Conservation (phyloP, 2,113 vertebrate species). For the Campylomormyrus tamandua region DNA sequence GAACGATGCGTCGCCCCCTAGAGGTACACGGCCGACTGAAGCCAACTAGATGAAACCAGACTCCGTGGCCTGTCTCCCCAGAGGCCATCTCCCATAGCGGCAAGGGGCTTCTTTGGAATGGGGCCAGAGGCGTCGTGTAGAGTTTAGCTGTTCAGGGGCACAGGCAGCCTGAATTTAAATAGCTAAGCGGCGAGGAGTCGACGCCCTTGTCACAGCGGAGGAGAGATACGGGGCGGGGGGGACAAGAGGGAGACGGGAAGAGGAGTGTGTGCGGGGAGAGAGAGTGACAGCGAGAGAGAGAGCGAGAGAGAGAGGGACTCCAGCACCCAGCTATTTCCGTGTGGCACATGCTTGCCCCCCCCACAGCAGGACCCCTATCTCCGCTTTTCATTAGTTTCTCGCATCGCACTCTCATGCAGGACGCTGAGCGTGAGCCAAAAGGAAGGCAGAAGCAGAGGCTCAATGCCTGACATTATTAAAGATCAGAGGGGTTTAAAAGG, state of each 20-base stretch:
- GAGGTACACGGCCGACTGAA: background rate
- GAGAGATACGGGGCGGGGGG: background rate
- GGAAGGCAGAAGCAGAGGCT: conserved; percentile 48
- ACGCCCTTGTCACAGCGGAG: background rate
- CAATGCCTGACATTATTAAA: conserved; percentile 63
- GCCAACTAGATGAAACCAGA: background rate
- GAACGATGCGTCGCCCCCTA: background rate
- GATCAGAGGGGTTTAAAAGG: conserved; percentile 62
- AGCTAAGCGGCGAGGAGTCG: conserved; percentile 16
- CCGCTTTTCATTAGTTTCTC: conserved; percentile 34
- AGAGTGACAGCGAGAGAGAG: background rate
- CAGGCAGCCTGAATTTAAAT: conserved; percentile 16
- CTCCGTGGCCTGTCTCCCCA: background rate
- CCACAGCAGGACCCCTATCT: background rate
- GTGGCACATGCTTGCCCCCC: background rate
- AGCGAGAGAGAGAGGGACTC: background rate
- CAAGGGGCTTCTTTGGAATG: background rate
- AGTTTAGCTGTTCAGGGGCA: conserved; percentile 25
- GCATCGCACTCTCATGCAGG: conserved; percentile 44
- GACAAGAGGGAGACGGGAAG: background rate
- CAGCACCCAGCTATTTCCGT: background rate
- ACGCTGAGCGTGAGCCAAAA: conserved; percentile 36
- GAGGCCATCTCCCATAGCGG: background rate
- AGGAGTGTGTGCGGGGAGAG: background rate
- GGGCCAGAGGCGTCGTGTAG: conserved; percentile 23